phyloP scores from a whole-genome alignment of 2,113 vertebrate species.

The Hemibagrus wyckioides region DNA sequence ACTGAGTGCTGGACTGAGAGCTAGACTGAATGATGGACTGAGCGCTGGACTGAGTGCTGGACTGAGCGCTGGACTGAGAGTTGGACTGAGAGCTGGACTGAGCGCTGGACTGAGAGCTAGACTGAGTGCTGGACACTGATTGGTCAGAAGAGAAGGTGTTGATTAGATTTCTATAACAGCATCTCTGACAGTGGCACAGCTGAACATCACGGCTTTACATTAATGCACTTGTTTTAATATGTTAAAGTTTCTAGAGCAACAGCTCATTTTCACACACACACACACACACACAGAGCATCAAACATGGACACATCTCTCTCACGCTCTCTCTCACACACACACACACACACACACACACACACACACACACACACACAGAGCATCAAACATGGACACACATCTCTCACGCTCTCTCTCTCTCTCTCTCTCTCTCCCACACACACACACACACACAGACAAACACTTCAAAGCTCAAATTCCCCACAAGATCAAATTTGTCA shows the following conservation, averaged over 20 bases:
- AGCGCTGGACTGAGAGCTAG: too few species aligned
- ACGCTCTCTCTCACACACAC: neutral
- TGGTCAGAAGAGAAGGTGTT: neutral
- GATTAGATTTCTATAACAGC: neutral
- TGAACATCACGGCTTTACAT: neutral
- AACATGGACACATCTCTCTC: neutral
- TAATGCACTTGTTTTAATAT: neutral
- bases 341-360: neutral
- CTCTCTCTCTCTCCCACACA: neutral
- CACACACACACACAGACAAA: neutral
- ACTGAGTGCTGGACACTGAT: too few species aligned
- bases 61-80: too few species aligned
- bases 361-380: neutral
- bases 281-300: neutral
- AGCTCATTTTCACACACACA: neutral
- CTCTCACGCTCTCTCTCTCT: neutral
- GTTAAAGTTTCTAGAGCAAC: neutral
- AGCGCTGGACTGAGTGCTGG: too few species aligned
- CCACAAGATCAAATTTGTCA: neutral
- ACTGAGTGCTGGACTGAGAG: too few species aligned
- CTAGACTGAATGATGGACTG: too few species aligned
- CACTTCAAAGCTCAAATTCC: constrained; percentile 6
- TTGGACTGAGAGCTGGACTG: too few species aligned
- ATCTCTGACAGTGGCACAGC: neutral
- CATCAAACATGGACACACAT: too few species aligned